Evolutionary conservation across 2,888 invertebrate genomes (phyloP).

Genomic region (Apamea sordens): DNA sequence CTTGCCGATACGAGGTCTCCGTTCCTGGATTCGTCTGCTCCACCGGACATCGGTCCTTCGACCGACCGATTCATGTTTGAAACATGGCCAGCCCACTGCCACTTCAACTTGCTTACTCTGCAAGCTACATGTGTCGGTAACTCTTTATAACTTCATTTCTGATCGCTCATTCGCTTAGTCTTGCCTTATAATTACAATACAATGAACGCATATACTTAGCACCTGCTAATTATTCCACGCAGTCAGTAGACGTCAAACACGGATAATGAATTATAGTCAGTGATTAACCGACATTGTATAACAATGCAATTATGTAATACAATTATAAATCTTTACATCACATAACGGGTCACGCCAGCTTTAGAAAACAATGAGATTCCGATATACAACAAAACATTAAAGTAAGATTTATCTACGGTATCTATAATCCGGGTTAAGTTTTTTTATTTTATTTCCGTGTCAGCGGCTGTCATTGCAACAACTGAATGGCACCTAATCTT

Average conservation of each 20-base stretch:
- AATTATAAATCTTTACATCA: constrained; percentile 27
- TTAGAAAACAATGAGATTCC: constrained; percentile 20
- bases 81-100: too few relatives aligned
- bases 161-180: too few relatives aligned
- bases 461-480: neutral
- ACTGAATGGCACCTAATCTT: neutral
- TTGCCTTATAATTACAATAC: constrained; percentile 22
- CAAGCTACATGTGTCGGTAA: too few relatives aligned
- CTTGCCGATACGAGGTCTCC: too few relatives aligned
- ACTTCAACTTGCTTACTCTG: too few relatives aligned
- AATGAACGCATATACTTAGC: constrained; percentile 21
- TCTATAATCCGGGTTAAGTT: neutral
- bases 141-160: too few relatives aligned
- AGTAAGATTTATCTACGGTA: neutral
- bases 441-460: neutral
- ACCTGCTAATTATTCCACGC: constrained; percentile 44
- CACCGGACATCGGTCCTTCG: too few relatives aligned
- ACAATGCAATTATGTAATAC: constrained; percentile 51
- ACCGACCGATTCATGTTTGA: too few relatives aligned
- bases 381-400: constrained; percentile 3
- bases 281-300: constrained; percentile 29
- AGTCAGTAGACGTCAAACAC: constrained; percentile 22
- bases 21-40: too few relatives aligned
- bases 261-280: constrained; percentile 35
- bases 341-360: constrained; percentile 15